A percentile compares a stretch with the other conserved stretches of the same genome.
These are phyloP conservation scores for Cryptoblepharus egeriae DNA, from an alignment of 2,797 vertebrate genomes.

Conservation along the genomic window DNA sequence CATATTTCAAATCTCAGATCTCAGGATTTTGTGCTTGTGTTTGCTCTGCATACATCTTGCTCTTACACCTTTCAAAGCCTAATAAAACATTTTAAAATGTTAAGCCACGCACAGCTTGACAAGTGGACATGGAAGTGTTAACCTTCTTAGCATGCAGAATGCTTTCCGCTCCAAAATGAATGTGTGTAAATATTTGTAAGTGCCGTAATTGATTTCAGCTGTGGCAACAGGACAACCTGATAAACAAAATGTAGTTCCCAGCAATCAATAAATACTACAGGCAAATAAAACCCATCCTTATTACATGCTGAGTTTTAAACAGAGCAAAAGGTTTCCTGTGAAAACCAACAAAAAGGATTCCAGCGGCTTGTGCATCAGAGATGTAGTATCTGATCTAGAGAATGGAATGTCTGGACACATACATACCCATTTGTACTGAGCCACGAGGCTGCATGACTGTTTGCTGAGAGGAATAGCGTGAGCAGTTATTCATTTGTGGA, in stretches of 20 bases:
- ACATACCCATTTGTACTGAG: constrained; percentile 88
- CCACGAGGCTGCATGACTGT: constrained; percentile 80
- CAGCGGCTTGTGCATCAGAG: background rate
- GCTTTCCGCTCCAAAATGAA: constrained; percentile 59
- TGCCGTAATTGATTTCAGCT: constrained; percentile 63
- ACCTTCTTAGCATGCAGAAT: constrained; percentile 50
- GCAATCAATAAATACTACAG: constrained; percentile 60
- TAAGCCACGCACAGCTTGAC: constrained; percentile 45
- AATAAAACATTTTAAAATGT: constrained; percentile 61
- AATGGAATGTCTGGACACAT: accelerated
- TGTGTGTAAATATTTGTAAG: constrained; percentile 70
- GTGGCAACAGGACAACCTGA: constrained; percentile 60
- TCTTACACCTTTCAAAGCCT: constrained; percentile 55
- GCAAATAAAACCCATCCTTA: constrained; percentile 37
- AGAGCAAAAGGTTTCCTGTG: background rate
- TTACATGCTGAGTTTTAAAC: constrained; percentile 24
- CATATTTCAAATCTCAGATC: constrained; percentile 58
- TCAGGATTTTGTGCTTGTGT: constrained; percentile 47
- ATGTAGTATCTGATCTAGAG: accelerated
- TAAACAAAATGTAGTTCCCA: constrained; percentile 57
- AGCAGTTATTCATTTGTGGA: constrained; percentile 85
- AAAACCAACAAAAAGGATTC: accelerated
- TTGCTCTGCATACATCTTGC: constrained; percentile 51
- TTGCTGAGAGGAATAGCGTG: constrained; percentile 85
- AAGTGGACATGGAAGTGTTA: constrained; percentile 34